Base-by-base conservation (phyloP, 2,888 invertebrate species). In the Sepioteuthis lessoniana region DNA sequence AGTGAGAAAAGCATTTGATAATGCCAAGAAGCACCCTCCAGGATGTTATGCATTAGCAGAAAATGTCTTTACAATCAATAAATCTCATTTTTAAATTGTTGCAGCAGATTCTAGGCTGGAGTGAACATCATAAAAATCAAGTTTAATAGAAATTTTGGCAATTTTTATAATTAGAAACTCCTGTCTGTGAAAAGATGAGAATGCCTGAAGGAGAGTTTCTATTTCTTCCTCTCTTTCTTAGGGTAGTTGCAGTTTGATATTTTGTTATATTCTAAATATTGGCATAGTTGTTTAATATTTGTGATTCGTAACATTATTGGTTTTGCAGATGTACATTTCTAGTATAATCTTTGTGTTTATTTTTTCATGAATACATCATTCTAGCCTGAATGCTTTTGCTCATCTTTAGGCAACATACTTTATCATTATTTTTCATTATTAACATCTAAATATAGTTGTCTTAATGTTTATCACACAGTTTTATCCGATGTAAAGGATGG, bases 101-200 rank as follows among this genome's bases (percentile, higher is more conserved):
- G 10, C 76, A 76, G 31, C 31, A 76, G 10, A 76, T 76, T 76
- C 76, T 13, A 76, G 31, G n/a, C 31, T 76, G 76, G 28, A 55
- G 25, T 55, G 28, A 76, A 76, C 31, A 76, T 76, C 31, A 76
- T 76, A n/a, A 76, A 76, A 76, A 76, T 76, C n/a, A 76, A 76
- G n/a, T 76, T 76, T 76, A 31, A 76, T 76, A 76, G n/a, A 60
- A 76, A 76, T 76, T 76, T 76, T 31, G 76, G 31, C 28, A 76
- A 76, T 76, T 76, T 28, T 76, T 76, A 76, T 76, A n/a, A 76
- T 76, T 76, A 76, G 76, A 76, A 76, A 76, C 76, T 76, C 31
- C 76, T 76, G 76, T 76, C 76, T 13, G 21, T 55, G 76, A 76
- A 31, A 76, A 76, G 31, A n/a, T 8, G n/a, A n/a, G 1, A 76